These are phyloP conservation scores for Orthonychiurus folsomi DNA, from an alignment of 2,888 invertebrate genomes.

Conservation along the genomic window DNA sequence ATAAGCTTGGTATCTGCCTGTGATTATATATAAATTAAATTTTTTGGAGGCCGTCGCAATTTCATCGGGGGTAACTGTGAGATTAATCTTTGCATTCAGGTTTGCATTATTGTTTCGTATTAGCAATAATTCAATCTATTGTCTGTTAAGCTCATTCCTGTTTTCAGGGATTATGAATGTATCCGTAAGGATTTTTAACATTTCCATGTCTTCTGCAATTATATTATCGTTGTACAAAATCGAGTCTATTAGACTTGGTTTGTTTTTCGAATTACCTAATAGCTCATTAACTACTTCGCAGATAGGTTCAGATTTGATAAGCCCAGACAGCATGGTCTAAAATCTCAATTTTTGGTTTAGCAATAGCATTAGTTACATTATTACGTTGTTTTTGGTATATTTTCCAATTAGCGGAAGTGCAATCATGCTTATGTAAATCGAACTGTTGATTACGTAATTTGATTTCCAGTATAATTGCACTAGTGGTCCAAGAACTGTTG, in stretches of 20 bases:
- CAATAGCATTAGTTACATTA: not conserved
- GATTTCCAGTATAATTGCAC: not conserved
- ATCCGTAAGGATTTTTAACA: too few relatives aligned
- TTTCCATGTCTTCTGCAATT: not conserved
- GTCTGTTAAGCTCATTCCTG: not conserved
- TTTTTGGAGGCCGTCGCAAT: too few relatives aligned
- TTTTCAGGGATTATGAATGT: not conserved
- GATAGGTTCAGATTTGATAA: not conserved
- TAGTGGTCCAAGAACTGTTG: not conserved
- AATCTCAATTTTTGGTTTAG: not conserved
- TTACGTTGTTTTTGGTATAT: not conserved
- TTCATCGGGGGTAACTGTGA: too few relatives aligned
- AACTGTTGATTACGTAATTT: too few relatives aligned
- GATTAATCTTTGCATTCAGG: too few relatives aligned
- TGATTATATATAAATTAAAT: too few relatives aligned
- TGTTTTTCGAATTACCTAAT: not conserved
- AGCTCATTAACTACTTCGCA: not conserved
- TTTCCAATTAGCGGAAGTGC: not conserved
- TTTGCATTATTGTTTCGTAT: too few relatives aligned
- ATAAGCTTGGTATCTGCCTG: too few relatives aligned
- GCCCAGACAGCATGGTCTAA: not conserved
- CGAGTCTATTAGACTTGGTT: not conserved
- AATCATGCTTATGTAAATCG: too few relatives aligned
- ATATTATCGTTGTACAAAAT: not conserved
- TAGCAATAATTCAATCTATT: not conserved